Percentiles rank a stretch among this genome's conserved stretches.
Evolutionary conservation across 2,888 invertebrate genomes (phyloP).

Genomic region (Acanthoscelides obtectus): DNA sequence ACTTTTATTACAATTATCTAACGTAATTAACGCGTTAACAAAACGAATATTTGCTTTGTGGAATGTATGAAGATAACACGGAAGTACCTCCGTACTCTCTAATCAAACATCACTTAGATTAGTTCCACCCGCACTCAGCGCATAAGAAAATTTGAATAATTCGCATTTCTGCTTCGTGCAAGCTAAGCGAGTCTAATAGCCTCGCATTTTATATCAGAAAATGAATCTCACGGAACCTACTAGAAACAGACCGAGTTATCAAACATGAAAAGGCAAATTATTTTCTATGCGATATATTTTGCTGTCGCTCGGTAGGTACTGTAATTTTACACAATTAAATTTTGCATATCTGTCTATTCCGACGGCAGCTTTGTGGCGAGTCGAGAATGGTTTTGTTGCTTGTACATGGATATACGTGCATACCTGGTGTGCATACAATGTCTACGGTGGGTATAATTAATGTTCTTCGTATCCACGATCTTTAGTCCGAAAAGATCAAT

Average conservation of each 20-base stretch:
- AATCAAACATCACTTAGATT: background rate
- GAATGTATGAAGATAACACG: background rate
- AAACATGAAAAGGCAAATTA: conserved; percentile 28
- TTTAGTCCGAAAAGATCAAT: too few species aligned
- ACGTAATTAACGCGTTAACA: background rate
- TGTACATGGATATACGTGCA: background rate
- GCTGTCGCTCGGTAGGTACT: conserved; percentile 17
- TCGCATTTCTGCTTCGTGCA: background rate
- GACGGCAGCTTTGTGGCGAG: conserved; percentile 29
- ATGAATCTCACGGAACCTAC: conserved; percentile 18
- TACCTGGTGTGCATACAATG: too few species aligned
- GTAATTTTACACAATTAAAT: conserved; percentile 28
- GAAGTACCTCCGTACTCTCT: background rate
- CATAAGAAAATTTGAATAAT: background rate
- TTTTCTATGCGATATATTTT: conserved; percentile 36
- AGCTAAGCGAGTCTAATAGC: background rate
- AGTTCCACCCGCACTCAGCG: background rate
- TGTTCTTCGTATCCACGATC: too few species aligned
- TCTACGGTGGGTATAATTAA: too few species aligned
- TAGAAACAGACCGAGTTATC: conserved; percentile 23
- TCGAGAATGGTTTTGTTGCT: background rate
- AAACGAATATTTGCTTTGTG: background rate
- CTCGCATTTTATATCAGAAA: conserved; percentile 13
- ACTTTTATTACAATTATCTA: background rate
- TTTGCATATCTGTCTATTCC: conserved; percentile 30